phyloP scores from a whole-genome alignment of 2,797 vertebrate genomes.

The Chelmon rostratus region DNA sequence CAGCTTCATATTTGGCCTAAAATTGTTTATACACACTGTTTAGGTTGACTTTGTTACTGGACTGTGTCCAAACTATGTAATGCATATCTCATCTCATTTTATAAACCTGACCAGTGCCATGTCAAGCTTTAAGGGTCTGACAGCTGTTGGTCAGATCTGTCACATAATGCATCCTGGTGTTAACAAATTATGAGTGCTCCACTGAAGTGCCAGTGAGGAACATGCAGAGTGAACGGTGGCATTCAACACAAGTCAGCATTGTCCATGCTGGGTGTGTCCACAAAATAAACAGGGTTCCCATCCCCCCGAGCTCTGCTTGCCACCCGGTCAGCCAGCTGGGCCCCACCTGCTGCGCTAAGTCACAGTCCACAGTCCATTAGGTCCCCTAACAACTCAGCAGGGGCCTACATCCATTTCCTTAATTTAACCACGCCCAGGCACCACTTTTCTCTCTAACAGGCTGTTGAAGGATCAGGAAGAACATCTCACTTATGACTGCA shows the following conservation, averaged over 20 bases:
- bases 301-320: conserved; percentile 41
- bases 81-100: background rate
- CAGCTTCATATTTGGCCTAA: background rate
- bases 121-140: background rate
- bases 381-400: conserved; percentile 39
- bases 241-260: conserved; percentile 41
- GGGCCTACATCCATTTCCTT: conserved; percentile 66
- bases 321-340: conserved; percentile 19
- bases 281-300: conserved; percentile 4
- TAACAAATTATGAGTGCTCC: background rate
- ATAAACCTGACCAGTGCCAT: background rate
- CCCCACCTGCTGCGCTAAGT: conserved; percentile 58
- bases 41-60: background rate
- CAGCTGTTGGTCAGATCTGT: background rate
- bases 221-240: background rate
- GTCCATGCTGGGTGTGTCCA: conserved; percentile 37
- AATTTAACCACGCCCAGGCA: conserved; percentile 56
- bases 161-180: background rate
- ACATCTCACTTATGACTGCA: background rate
- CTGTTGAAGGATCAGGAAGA: conserved; percentile 52
- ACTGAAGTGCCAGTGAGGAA: background rate
- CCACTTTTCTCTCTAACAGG: background rate
- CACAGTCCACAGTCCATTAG: conserved; percentile 53
- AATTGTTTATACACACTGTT: background rate
- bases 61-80: background rate